Evolutionary conservation across 2,888 invertebrate genomes (phyloP).

Genomic region (Hypena proboscidalis): DNA sequence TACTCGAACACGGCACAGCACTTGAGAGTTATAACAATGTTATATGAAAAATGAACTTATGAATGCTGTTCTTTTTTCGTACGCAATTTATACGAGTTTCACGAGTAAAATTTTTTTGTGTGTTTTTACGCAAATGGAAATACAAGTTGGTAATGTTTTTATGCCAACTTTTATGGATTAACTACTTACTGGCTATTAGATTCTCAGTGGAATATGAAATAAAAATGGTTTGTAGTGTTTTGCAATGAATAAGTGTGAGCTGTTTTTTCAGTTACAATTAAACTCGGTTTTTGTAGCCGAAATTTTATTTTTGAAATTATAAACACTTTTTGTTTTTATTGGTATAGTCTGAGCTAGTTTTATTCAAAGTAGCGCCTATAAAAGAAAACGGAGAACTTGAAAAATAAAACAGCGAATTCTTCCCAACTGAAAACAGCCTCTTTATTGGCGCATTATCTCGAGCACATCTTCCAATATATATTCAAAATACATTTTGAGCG

Average conservation of each 20-base stretch:
- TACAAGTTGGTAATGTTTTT: not conserved
- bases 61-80: slow-evolving; percentile 35
- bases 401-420: not conserved
- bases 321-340: too few species aligned
- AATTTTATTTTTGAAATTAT: too few species aligned
- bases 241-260: too few species aligned
- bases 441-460: slow-evolving; percentile 13
- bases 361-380: too few species aligned
- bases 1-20: slow-evolving; percentile 36
- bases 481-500: slow-evolving; percentile 36
- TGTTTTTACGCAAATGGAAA: slow-evolving; percentile 10
- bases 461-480: slow-evolving; percentile 29
- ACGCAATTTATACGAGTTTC: slow-evolving; percentile 34
- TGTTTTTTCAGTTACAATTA: too few species aligned
- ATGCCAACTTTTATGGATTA: slow-evolving; percentile 1
- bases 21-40: slow-evolving; percentile 46
- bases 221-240: not conserved
- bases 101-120: slow-evolving; percentile 18
- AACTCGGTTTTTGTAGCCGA: too few species aligned
- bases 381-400: too few species aligned
- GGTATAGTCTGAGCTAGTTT: too few species aligned
- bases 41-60: slow-evolving; percentile 45
- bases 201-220: not conserved
- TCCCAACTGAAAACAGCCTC: not conserved
- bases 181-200: slow-evolving; percentile 1